Base-by-base conservation (phyloP, 1,140 invertebrate genomes). In the Linepithema humile region DNA sequence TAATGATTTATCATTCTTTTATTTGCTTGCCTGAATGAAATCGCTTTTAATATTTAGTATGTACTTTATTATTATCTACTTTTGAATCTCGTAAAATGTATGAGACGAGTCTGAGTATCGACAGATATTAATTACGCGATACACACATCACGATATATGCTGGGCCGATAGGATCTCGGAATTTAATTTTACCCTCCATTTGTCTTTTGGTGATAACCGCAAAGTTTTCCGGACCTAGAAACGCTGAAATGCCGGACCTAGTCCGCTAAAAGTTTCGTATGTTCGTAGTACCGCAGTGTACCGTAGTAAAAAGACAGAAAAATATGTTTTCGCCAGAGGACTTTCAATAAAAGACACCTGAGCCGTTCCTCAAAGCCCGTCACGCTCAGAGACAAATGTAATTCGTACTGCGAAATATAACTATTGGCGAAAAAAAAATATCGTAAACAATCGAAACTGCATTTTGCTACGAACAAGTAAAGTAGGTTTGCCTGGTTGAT, bases 271-370 rank as follows among this genome's bases (percentile, higher is more conserved):
- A 70, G 48, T 80, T 80, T 77, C 32, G 59, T 59, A 40, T 57
- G 57, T 73, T 55, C 15, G 50, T n/a, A n/a, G 9, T 9, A n/a
- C n/a, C 43, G 43, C 9, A 12, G 23, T 53, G 12, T 4, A 15
- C 6, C 48, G 35, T 43, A 45, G 9, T 67, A 80, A 70, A 80
- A 55, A 69, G 26, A 53, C 20, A 38, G 72, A 73, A 88, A 88
- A 87, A 87, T 88, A 88, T 88, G 86, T 88, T 88, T 88, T 87
- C 67, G 60, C 48, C 85, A 38, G 38, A 50, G 53, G 29, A 84
- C 73, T 83, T 69, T 75, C 86, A 83, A 88, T 88, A 87, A 87
- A 84, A 60, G 72, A 40, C 85, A 77, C 48, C 85, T 45, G 73
- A 55, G 55, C 6, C 29, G 35, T 45, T 35, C 55, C 29, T 53